phyloP scores from a whole-genome alignment of 2,113 vertebrate species.

The Tragelaphus strepsiceros region DNA sequence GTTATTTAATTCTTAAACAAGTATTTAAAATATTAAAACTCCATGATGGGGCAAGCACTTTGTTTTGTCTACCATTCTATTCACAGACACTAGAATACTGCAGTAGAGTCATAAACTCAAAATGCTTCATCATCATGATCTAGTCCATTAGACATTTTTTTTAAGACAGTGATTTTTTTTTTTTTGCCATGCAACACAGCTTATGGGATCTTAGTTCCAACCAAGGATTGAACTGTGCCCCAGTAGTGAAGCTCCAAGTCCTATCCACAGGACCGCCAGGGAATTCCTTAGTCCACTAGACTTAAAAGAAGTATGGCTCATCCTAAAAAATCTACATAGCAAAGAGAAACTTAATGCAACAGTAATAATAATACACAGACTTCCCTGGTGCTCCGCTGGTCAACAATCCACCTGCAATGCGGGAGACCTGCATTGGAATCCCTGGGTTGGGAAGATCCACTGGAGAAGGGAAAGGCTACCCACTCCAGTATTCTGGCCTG shows the following conservation, averaged over 20 bases:
- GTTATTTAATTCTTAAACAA: not conserved
- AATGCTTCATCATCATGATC: not conserved
- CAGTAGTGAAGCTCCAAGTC: not conserved
- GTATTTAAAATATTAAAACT: not conserved
- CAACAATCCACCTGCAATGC: not conserved
- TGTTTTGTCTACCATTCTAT: not conserved
- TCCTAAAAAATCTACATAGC: not conserved
- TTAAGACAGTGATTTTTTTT: not conserved
- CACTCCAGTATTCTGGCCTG: not conserved
- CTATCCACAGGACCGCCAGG: not conserved
- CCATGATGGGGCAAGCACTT: not conserved
- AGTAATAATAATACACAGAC: not conserved
- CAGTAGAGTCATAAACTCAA: not conserved
- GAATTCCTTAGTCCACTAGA: not conserved
- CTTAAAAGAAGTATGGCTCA: not conserved
- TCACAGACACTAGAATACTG: not conserved
- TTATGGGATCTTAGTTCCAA: not conserved
- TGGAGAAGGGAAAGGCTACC: not conserved
- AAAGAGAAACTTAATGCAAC: not conserved
- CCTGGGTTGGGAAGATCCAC: not conserved
- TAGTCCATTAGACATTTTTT: not conserved
- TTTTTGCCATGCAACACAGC: not conserved
- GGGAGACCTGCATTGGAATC: not conserved
- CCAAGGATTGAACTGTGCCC: not conserved
- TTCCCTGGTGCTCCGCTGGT: not conserved